Evolutionary conservation across 2,797 vertebrate species (phyloP), one percentile per base, ranked within the genome.

Genomic region (Tenualosa thibaudeaui): DNA sequence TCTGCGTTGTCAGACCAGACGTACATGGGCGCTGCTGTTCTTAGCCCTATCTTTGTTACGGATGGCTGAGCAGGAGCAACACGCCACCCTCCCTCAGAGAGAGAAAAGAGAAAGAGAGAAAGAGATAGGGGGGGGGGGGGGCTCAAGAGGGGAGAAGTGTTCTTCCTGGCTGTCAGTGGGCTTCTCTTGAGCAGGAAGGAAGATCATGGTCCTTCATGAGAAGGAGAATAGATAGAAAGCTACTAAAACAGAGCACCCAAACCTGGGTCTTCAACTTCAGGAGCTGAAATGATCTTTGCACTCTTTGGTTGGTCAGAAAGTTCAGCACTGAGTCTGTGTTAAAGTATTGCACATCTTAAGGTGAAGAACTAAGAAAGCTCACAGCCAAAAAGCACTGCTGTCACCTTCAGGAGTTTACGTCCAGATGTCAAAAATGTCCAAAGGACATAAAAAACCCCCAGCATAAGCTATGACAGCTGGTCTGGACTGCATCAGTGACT

Each of bases 91-190:
- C 22, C 56, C 19, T 3, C 12, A 75, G 31, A 58, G 75, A 54
- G 46, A 81, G 78, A 31, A 82, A 2, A 46, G 5, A 84, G 10
- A 81, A 26, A 50, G 26, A 50, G 22, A 26, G 26, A 71, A 53
- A 56, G 84, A 84, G 86, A 89, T 0, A 46, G 78, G 43, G n/a
- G 54, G 71, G 51, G 46, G 65, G 43, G 51, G 43, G 40, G 49
- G 40, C 17, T 8, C 10, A 37, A 62, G 81, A 56, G 46, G 19
- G n/a, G 58, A 22, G 8, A 22, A 46, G 81, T 10, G 22, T 22
- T 65, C 54, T 83, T 3, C 12, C 13, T 62, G 24, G 56, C 51
- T 58, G 81, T 58, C 49, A 75, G 46, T 78, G 50, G 51, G 50
- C 31, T 68, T 68, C 62, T 68, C 9, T 68, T 3, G 2, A 17